phyloP scores from a whole-genome alignment of 2,113 vertebrate genomes.

The Ammodytes marinus region DNA sequence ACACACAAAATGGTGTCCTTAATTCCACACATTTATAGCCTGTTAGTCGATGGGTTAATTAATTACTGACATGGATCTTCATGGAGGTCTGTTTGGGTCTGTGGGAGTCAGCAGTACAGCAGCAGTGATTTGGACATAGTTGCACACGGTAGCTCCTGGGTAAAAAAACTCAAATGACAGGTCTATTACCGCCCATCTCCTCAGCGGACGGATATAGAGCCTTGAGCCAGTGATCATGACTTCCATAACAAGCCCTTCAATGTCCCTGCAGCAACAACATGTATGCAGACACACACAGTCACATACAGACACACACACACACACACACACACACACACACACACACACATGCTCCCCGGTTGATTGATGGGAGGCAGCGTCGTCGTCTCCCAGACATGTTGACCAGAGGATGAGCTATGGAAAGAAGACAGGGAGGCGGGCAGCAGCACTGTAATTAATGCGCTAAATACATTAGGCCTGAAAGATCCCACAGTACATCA shows the following conservation, averaged over 20 bases:
- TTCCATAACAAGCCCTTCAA: slow-evolving; percentile 66
- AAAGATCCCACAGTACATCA: slow-evolving; percentile 61
- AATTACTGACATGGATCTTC: slow-evolving; percentile 17
- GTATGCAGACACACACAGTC: slow-evolving; percentile 27
- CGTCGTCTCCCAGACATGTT: slow-evolving; percentile 75
- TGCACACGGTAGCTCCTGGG: slow-evolving; percentile 51
- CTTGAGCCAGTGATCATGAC: slow-evolving; percentile 64
- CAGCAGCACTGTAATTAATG: slow-evolving; percentile 61
- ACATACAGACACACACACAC: slow-evolving; percentile 8
- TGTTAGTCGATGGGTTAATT: slow-evolving; percentile 7
- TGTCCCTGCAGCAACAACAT: slow-evolving; percentile 63
- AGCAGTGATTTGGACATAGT: slow-evolving; percentile 35
- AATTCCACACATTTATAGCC: not conserved
- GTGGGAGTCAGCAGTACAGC: not conserved
- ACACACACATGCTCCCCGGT: slow-evolving; percentile 23
- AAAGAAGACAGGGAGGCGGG: slow-evolving; percentile 64
- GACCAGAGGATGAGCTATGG: slow-evolving; percentile 71
- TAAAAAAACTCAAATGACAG: slow-evolving; percentile 64
- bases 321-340: slow-evolving; percentile 8
- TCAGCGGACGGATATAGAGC: slow-evolving; percentile 49
- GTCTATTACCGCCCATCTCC: slow-evolving; percentile 71
- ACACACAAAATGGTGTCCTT: not conserved
- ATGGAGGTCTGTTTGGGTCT: slow-evolving; percentile 26
- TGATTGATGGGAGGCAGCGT: slow-evolving; percentile 79
- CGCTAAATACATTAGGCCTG: slow-evolving; percentile 74